phyloP scores from a whole-genome alignment of 64 coral and sea anemone genomes.

The Porites australiensis region DNA sequence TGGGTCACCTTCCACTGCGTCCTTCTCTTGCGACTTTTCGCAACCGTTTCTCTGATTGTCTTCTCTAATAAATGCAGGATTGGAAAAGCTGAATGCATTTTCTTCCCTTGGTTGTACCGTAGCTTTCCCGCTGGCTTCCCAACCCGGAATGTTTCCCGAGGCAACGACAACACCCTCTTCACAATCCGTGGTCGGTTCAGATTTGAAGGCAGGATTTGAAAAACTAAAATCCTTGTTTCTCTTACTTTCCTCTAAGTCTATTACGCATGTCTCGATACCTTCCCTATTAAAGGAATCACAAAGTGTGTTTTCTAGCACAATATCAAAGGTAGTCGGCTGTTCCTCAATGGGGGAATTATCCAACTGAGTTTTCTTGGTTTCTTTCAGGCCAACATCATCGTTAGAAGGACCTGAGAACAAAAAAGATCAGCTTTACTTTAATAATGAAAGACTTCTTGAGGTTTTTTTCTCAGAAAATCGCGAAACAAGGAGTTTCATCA shows the following conservation, averaged over 20 bases:
- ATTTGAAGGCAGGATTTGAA: constrained; percentile 41
- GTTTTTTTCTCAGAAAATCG: no score
- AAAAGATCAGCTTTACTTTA: no score
- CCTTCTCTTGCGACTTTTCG: background rate
- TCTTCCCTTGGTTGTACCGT: background rate
- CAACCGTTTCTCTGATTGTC: background rate
- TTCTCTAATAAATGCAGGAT: constrained; percentile 2
- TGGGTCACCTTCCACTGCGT: background rate
- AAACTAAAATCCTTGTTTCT: background rate
- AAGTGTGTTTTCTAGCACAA: background rate
- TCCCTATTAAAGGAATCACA: background rate
- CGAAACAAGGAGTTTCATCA: no score
- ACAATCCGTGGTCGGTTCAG: background rate
- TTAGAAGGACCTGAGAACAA: background rate
- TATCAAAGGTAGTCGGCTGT: background rate
- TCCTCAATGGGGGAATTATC: no score
- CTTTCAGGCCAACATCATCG: background rate
- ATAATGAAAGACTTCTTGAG: no score
- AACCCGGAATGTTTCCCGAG: background rate
- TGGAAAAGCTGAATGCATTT: constrained; percentile 15
- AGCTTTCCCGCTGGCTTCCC: background rate
- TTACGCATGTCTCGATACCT: background rate
- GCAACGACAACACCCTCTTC: background rate
- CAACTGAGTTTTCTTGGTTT: background rate
- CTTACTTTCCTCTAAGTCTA: background rate